A percentile compares a stretch with the other conserved stretches of the same genome.
Conservation (phyloP, 2,888 invertebrate genomes). For the Drosophila flavopinicola region DNA sequence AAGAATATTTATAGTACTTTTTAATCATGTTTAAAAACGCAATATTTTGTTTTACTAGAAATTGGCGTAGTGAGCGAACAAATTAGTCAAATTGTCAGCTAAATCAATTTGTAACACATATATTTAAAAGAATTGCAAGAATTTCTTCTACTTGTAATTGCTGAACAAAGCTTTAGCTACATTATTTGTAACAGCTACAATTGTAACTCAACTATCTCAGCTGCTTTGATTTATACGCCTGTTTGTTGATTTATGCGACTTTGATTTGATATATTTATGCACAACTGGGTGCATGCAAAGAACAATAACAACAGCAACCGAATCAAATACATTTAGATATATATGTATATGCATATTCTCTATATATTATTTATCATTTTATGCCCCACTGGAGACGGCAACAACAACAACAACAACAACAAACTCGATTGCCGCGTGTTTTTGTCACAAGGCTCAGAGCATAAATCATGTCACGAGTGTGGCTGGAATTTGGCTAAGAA, state of each 20-base stretch:
- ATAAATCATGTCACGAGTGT: constrained; percentile 57
- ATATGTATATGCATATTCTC: constrained; percentile 13
- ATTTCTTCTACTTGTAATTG: too few relatives aligned
- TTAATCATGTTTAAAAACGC: too few relatives aligned
- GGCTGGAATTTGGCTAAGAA: constrained; percentile 33
- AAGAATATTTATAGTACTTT: too few relatives aligned
- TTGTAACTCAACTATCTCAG: constrained; percentile 5
- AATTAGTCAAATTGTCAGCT: too few relatives aligned
- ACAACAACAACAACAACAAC: constrained; percentile 11
- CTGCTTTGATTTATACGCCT: constrained; percentile 34
- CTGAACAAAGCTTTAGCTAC: too few relatives aligned
- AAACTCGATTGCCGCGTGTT: constrained; percentile 47
- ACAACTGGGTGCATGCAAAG: constrained; percentile 1
- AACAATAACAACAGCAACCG: too few relatives aligned
- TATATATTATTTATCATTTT: constrained; percentile 31
- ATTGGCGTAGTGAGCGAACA: too few relatives aligned
- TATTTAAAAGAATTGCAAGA: too few relatives aligned
- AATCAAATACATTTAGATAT: constrained; percentile 5
- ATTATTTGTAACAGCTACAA: neutral
- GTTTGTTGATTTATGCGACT: constrained; percentile 57
- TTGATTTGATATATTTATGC: constrained; percentile 45
- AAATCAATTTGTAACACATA: too few relatives aligned
- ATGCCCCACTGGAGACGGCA: constrained; percentile 23
- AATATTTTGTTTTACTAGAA: too few relatives aligned
- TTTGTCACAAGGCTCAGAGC: constrained; percentile 54